A percentile compares a stretch with the other conserved stretches of the same genome.
phyloP scores from a whole-genome alignment of 1,140 invertebrate species.

The Teleogryllus occipitalis region DNA sequence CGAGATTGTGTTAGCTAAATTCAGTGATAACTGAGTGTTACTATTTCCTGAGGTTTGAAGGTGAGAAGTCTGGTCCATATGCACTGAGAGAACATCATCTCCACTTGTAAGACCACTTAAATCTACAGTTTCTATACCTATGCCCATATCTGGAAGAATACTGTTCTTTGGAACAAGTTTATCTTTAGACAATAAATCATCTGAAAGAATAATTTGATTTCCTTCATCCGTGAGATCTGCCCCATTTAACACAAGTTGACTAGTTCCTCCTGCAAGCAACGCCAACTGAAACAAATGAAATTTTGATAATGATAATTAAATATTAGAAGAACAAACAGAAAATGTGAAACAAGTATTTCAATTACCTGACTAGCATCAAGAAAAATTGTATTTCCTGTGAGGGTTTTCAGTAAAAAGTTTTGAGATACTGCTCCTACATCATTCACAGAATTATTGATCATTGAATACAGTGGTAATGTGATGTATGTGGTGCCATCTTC shows the following conservation, averaged over 20 bases:
- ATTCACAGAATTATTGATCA: constrained; percentile 7
- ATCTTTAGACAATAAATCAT: constrained; percentile 6
- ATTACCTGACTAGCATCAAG: constrained; percentile 18
- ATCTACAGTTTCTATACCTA: constrained; percentile 13
- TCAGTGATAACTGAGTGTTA: not conserved
- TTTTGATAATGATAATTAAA: not conserved
- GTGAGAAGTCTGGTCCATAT: not conserved
- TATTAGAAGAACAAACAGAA: not conserved
- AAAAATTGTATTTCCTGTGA: constrained; percentile 9
- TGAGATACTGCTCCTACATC: constrained; percentile 8
- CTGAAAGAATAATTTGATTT: constrained; percentile 2
- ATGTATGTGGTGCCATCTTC: constrained; percentile 13
- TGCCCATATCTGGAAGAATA: not conserved
- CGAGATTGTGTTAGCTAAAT: not conserved
- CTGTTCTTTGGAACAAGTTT: not conserved
- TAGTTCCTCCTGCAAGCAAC: constrained; percentile 14
- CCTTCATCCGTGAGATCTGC: constrained; percentile 8
- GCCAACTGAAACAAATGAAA: constrained; percentile 8
- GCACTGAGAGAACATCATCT: constrained; percentile 7
- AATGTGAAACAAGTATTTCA: not conserved
- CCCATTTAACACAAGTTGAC: constrained; percentile 13
- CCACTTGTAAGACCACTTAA: not conserved
- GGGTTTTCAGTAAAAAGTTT: constrained; percentile 17
- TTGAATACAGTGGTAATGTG: constrained; percentile 15
- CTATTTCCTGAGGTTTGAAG: not conserved